phyloP scores from a whole-genome alignment of 2,113 vertebrate genomes.

The Platichthys stellatus region DNA sequence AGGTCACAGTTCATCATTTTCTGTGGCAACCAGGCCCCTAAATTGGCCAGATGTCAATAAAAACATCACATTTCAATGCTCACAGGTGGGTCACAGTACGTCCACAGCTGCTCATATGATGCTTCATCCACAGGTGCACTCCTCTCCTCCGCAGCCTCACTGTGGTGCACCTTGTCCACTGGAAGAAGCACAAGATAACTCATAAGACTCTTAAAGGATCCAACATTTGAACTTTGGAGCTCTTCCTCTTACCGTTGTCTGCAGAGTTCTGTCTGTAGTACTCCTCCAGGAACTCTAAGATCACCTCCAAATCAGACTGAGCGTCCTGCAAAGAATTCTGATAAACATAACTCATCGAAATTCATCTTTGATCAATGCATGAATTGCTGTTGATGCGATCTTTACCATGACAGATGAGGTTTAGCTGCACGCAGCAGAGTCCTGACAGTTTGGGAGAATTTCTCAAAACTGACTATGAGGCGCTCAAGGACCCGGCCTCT shows the following conservation, averaged over 20 bases:
- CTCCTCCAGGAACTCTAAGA: slow-evolving; percentile 83
- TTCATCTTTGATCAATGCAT: neutral
- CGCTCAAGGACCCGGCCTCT: slow-evolving; percentile 23
- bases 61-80: neutral
- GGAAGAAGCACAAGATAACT: neutral
- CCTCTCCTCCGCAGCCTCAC: slow-evolving; percentile 5
- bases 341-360: slow-evolving; percentile 25
- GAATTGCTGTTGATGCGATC: neutral
- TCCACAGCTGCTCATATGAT: slow-evolving; percentile 29
- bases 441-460: slow-evolving; percentile 36
- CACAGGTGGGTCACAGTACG: slow-evolving; percentile 44
- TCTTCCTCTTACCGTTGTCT: slow-evolving; percentile 52
- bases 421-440: slow-evolving; percentile 14
- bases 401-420: slow-evolving; percentile 65
- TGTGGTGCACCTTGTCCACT: slow-evolving; percentile 31
- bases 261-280: slow-evolving; percentile 74
- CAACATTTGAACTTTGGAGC: neutral
- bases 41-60: too few species aligned
- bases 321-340: slow-evolving; percentile 65
- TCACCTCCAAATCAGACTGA: slow-evolving; percentile 83
- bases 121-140: slow-evolving; percentile 1
- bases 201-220: neutral
- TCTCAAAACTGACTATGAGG: slow-evolving; percentile 49
- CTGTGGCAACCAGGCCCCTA: too few species aligned
- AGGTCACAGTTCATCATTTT: too few species aligned